Evolutionary conservation across 2,113 vertebrate species (phyloP).

Genomic region (Calypte anna): DNA sequence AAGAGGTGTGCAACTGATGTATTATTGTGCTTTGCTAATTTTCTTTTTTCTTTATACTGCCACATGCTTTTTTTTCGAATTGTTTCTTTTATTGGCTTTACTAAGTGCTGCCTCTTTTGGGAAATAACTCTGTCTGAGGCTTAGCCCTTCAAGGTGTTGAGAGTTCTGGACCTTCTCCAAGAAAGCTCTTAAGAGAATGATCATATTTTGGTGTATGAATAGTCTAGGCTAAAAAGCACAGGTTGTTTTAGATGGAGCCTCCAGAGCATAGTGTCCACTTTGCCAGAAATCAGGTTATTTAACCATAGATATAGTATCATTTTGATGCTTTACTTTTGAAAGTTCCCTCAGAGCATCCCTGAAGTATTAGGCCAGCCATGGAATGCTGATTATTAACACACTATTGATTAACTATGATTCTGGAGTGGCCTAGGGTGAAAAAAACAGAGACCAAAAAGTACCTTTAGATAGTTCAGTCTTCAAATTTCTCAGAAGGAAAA

Average conservation of each 20-base stretch:
- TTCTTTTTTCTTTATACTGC: conserved; percentile 14
- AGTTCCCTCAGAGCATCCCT: background rate
- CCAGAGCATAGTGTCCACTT: background rate
- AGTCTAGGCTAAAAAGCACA: background rate
- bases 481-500: background rate
- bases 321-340: background rate
- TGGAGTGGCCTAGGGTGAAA: background rate
- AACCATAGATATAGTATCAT: background rate
- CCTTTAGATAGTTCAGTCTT: background rate
- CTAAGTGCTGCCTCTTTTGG: conserved; percentile 16
- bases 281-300: background rate
- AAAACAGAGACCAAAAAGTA: background rate
- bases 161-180: conserved; percentile 39
- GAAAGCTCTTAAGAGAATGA: background rate
- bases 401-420: background rate
- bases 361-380: background rate
- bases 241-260: background rate
- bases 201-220: background rate
- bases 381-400: background rate
- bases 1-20: background rate
- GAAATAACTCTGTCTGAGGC: conserved; percentile 27
- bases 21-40: conserved; percentile 14
- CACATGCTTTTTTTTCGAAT: background rate
- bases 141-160: conserved; percentile 46
- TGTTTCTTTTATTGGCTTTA: background rate